Base-by-base conservation (phyloP, 2,888 invertebrate species). In the Nebria salina region DNA sequence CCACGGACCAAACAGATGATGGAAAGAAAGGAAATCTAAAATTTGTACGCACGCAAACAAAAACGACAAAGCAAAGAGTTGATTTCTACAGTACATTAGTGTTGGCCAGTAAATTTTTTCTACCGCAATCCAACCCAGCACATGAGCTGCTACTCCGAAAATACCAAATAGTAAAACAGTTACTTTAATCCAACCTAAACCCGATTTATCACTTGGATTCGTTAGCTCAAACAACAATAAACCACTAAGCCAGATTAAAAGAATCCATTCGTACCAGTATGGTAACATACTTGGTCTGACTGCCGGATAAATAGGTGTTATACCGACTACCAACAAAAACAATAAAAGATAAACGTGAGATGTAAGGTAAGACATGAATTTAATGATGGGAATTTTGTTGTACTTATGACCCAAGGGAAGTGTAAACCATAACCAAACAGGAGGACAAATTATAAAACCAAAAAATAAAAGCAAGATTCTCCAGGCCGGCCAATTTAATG, bases 1-100 rank as follows among this genome's bases (percentile, higher is more conserved):
- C 99, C 99, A 99, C 0, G 99, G 99, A 73, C 99, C 99, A 88
- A 99, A 99, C 25, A 99, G 92, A 90, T 99, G 98, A 89, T 99
- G 99, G 88, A 99, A 99, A 34, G 98, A 98, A 75, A 99, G 91
- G 89, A 99, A 99, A 90, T 98, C 97, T 87, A 99, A 91, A 86
- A 99, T 97, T 90, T 99, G 98, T 75, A 99, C 98, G 90, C 99
- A 99, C 79, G 98, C 98, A 86, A 98, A 91, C 83, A 99, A 92
- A 88, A 99, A 95, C 81, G 98, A 96, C 87, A 98, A 91, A 0
- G 98, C 99, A 87, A 99, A 97, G 87, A 99, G 93, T 89, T 99
- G 98, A 90, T 99, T 99, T 83, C 99, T 93, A 85, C 98, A 93
- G 90, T 98, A 99, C 90, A 99, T 94, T 83, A 96, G 88, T 0